phyloP scores from a whole-genome alignment of 1,140 invertebrate genomes.

The Penaeus japonicus region DNA sequence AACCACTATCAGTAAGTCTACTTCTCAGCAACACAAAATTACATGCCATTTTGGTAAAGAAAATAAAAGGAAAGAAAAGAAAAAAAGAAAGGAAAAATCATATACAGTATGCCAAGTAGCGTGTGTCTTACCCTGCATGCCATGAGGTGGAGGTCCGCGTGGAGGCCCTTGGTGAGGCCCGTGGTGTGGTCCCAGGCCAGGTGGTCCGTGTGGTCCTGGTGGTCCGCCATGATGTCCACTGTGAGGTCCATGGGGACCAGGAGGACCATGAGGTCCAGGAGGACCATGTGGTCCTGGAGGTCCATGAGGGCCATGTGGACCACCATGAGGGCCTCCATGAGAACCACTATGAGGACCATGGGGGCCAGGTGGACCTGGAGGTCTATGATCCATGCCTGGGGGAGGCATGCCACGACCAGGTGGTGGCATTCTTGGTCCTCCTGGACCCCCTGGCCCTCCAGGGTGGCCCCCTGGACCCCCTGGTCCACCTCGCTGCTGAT shows the following conservation, averaged over 20 bases:
- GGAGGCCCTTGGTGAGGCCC: constrained; percentile 56
- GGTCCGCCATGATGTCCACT: constrained; percentile 63
- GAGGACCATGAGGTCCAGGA: constrained; percentile 55
- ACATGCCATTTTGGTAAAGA: background rate
- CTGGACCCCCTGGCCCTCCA: constrained; percentile 65
- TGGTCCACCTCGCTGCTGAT: constrained; percentile 67
- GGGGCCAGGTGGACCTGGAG: constrained; percentile 57
- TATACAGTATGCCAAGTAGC: background rate
- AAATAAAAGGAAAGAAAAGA: background rate
- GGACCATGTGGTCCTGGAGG: constrained; percentile 53
- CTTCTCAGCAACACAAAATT: too few relatives aligned
- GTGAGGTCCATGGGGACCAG: constrained; percentile 58
- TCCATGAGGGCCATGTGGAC: constrained; percentile 62
- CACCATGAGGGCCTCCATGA: constrained; percentile 62
- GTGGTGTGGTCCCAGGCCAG: constrained; percentile 61
- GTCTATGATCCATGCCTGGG: constrained; percentile 69
- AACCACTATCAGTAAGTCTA: background rate
- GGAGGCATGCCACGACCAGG: constrained; percentile 72
- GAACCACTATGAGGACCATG: constrained; percentile 51
- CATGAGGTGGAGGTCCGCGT: constrained; percentile 49
- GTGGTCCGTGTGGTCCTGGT: constrained; percentile 68
- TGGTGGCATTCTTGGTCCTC: constrained; percentile 74
- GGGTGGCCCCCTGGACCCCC: constrained; percentile 45
- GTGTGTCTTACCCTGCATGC: constrained; percentile 45
- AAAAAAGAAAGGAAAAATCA: background rate